Evolutionary conservation across 2,113 vertebrate genomes (phyloP), one percentile per base, ranked within the genome.

Genomic region (Alethe diademata): DNA sequence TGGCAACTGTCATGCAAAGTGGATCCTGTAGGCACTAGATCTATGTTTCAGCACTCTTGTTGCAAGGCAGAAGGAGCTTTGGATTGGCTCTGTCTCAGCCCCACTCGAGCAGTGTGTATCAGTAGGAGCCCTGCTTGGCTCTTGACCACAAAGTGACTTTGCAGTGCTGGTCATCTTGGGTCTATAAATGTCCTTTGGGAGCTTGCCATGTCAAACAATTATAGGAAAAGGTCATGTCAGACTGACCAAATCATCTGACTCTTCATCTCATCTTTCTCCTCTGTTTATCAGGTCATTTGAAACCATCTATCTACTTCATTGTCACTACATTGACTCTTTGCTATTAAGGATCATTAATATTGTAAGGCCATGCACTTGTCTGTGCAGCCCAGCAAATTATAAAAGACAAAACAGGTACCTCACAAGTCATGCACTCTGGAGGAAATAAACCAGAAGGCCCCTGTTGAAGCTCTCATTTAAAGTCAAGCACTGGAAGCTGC

Each of bases 1-100:
- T 80, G n/a, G 35, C 23, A 43, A 25, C 29, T 66, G 19, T 28
- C 3, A 2, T 33, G 29, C 19, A 7, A 62, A 73, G 51, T 8
- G 43, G 42, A 33, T 1, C 0, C 28, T 0, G 0, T 12, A 64
- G n/a, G 35, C 1, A 0, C 51, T 11, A 62, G 42, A 60, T 58
- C 29, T 58, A 13, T 22, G 9, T 62, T 86, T 94, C 33, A 31
- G 36, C 16, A 12, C 20, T 62, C 0, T 0, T 0, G 0, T 2
- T 45, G 60, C 56, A 43, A 14, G 25, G 57, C 12, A 40, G 66
- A 88, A 51, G 50, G 48, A 88, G 26, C 17, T 82, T 86, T 54
- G 25, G 36, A 9, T 4, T 7, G 35, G 14, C 15, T 20, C 20
- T 24, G 19, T 12, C 58, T 64, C 22, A 5, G 7, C 19, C 12